These are phyloP conservation scores for Novumbra hubbsi DNA, from an alignment of 2,797 vertebrate genomes.

Conservation along the genomic window DNA sequence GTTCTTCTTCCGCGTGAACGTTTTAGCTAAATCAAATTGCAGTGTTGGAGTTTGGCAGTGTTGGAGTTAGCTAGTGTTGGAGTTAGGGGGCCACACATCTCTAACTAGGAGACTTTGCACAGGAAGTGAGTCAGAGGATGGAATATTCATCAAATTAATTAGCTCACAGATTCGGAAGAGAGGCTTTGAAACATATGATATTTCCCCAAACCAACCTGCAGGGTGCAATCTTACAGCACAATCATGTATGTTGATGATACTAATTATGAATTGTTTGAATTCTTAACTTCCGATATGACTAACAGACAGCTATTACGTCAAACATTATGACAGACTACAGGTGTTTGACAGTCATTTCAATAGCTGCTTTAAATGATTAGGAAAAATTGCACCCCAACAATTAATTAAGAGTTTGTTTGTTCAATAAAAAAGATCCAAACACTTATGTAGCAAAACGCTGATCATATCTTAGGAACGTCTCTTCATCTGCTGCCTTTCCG, in stretches of 20 bases:
- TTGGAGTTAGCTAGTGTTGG: no score
- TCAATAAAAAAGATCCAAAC: neutral
- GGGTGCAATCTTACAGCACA: neutral
- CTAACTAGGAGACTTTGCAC: constrained; percentile 3
- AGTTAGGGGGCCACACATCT: neutral
- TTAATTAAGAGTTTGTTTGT: neutral
- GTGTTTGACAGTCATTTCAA: neutral
- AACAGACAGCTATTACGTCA: neutral
- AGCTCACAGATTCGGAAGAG: constrained; percentile 5
- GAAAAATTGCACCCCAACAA: neutral
- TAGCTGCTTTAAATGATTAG: neutral
- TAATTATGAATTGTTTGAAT: neutral
- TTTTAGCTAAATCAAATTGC: neutral
- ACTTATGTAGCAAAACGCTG: neutral
- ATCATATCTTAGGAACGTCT: neutral
- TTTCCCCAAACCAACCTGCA: neutral
- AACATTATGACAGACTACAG: neutral
- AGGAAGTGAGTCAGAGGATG: constrained; percentile 14
- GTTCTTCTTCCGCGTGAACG: constrained; percentile 8
- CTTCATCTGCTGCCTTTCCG: neutral
- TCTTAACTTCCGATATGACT: neutral
- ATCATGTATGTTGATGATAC: neutral
- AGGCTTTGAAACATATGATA: neutral
- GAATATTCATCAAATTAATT: neutral
- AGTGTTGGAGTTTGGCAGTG: neutral